Conservation (phyloP, 2,797 vertebrate species). For the Melanotaenia boesemani region DNA sequence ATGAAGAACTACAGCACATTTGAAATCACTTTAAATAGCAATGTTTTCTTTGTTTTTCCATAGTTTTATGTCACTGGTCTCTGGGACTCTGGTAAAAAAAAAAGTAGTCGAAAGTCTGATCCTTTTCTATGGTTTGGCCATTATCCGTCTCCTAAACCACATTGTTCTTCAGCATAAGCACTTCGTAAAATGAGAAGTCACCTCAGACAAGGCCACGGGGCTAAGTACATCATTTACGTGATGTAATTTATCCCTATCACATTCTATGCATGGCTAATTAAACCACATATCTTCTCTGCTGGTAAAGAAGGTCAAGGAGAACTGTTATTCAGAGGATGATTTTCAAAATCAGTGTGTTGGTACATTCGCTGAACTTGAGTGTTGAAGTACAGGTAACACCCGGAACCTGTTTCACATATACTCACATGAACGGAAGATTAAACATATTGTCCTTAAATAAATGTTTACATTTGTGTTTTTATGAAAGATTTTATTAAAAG, state of each 20-base stretch:
- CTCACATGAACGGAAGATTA: too few relatives aligned
- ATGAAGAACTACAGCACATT: background rate
- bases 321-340: conserved; percentile 30
- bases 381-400: too few relatives aligned
- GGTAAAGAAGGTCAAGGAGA: conserved; percentile 58
- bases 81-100: conserved; percentile 9
- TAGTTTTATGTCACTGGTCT: conserved; percentile 10
- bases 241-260: conserved; percentile 70
- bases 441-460: too few relatives aligned
- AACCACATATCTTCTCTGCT: conserved; percentile 51
- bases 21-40: background rate
- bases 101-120: conserved; percentile 49
- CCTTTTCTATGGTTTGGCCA: conserved; percentile 52
- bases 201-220: conserved; percentile 67
- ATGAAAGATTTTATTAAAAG: too few relatives aligned
- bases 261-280: conserved; percentile 62
- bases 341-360: conserved; percentile 22
- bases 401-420: too few relatives aligned
- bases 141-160: conserved; percentile 55
- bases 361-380: too few relatives aligned
- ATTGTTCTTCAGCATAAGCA: conserved; percentile 56
- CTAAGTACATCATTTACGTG: conserved; percentile 69
- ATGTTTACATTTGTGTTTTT: too few relatives aligned
- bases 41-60: conserved; percentile 17
- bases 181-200: conserved; percentile 71